Evolutionary conservation across 2,888 invertebrate species (phyloP), one percentile per base, ranked within the genome.

Genomic region (Troilus luridus): DNA sequence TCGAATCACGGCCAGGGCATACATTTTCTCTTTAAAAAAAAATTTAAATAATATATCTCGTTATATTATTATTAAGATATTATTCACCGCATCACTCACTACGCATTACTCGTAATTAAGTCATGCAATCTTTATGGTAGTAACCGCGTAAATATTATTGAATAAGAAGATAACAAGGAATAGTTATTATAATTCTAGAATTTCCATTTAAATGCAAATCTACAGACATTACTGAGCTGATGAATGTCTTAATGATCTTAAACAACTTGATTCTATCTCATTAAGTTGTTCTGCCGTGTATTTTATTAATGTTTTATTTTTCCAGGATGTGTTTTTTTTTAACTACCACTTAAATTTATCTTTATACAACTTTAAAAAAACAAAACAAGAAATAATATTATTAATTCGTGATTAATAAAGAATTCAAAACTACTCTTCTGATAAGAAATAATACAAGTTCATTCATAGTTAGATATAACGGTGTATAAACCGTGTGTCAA

Each of bases 191-290:
- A 77, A 41, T 27, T 41, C 41, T 17, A 27, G 17, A 1, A 77
- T 77, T 41, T 27, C 72, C 72, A 77, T 77, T 41, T 77, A 77
- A 77, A 77, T 77, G 72, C 72, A 77, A 77, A 77, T 77, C 14
- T 17, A 14, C n/a, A 24, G 41, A 9, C 72, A 41, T 77, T 77
- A 77, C 27, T 17, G 8, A 41, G 24, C 41, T 77, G 27, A 77
- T 77, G 72, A 77, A 77, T 77, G 72, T 41, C 72, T 77, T 77
- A 27, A 77, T 14, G 17, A 14, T 41, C 9, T 41, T 27, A 19
- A 77, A 77, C 41, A 77, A 77, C 72, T 41, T 67, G 24, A 27
- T 77, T 77, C 12, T 41, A 19, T 41, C 19, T 77, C 21, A 77
- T 77, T 41, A 77, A 41, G 17, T 77, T 77, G 72, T 41, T 5